Conservation (phyloP, 2,888 invertebrate genomes). For the Carpatolechia fugitivella region DNA sequence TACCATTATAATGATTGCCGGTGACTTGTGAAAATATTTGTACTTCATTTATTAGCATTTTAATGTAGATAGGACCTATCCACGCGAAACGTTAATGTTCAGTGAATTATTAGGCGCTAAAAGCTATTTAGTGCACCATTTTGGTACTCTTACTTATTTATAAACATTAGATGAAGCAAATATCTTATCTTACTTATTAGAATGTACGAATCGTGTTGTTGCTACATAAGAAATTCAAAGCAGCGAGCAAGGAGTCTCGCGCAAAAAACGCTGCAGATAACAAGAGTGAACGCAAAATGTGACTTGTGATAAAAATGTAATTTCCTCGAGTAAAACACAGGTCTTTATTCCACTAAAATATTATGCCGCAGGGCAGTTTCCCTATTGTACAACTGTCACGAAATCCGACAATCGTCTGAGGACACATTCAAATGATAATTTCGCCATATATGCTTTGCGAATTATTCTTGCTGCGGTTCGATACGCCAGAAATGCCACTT, state of each 20-base stretch:
- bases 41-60: conserved; percentile 3
- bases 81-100: not conserved
- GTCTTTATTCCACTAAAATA: conserved; percentile 59
- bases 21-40: conserved; percentile 45
- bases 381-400: conserved; percentile 68
- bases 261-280: conserved; percentile 41
- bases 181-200: conserved; percentile 10
- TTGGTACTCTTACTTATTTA: not conserved
- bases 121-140: not conserved
- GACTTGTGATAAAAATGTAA: conserved; percentile 63
- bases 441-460: conserved; percentile 70
- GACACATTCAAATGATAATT: conserved; percentile 77
- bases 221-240: conserved; percentile 21
- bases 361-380: conserved; percentile 54
- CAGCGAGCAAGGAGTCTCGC: conserved; percentile 34
- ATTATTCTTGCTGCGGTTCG: conserved; percentile 50
- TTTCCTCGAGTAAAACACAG: conserved; percentile 55
- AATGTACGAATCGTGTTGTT: conserved; percentile 1
- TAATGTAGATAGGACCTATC: not conserved
- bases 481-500: conserved; percentile 63
- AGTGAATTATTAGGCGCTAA: conserved; percentile 5
- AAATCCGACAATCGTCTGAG: conserved; percentile 71
- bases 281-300: conserved; percentile 44
- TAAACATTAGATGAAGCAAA: not conserved
- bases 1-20: conserved; percentile 41